Percentiles rank a stretch among this genome's conserved stretches.
These are phyloP conservation scores for Heptranchias perlo DNA, from an alignment of 2,113 vertebrate species.

Conservation along the genomic window DNA sequence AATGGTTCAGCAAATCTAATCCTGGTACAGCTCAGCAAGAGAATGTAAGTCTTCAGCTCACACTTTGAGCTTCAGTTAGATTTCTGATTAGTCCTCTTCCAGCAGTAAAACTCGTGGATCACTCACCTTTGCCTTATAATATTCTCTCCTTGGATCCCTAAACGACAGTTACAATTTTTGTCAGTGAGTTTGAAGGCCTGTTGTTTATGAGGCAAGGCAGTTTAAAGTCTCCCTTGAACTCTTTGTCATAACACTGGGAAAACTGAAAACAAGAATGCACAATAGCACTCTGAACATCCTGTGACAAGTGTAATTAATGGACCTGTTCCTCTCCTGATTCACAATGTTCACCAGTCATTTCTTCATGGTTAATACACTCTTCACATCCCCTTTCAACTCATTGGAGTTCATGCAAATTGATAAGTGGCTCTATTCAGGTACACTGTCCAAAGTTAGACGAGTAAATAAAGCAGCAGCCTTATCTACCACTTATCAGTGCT, in stretches of 20 bases:
- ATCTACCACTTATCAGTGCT: slow-evolving; percentile 37
- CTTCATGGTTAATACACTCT: slow-evolving; percentile 23
- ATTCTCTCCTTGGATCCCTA: background rate
- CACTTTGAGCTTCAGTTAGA: background rate
- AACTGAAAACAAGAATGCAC: slow-evolving; percentile 23
- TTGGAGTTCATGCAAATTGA: slow-evolving; percentile 35
- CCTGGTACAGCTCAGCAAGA: background rate
- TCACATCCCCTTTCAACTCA: slow-evolving; percentile 27
- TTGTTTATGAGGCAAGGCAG: background rate
- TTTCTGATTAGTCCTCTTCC: background rate
- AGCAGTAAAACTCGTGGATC: background rate
- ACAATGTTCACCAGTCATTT: slow-evolving; percentile 24
- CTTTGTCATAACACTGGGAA: slow-evolving; percentile 31
- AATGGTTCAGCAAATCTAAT: background rate
- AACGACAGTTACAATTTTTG: background rate
- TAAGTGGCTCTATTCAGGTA: slow-evolving; percentile 35
- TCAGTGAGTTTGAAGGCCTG: background rate
- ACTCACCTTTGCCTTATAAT: background rate
- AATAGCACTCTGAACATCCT: background rate
- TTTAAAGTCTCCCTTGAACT: slow-evolving; percentile 20
- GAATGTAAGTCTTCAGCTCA: background rate
- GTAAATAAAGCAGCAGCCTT: slow-evolving; percentile 26
- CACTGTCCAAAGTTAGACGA: slow-evolving; percentile 25
- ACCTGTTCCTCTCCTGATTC: background rate
- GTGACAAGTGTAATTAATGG: slow-evolving; percentile 26